Percentiles rank a stretch among this genome's conserved stretches.
phyloP scores from a whole-genome alignment of 92 coral and sea anemone genomes.

The Metridium senile region DNA sequence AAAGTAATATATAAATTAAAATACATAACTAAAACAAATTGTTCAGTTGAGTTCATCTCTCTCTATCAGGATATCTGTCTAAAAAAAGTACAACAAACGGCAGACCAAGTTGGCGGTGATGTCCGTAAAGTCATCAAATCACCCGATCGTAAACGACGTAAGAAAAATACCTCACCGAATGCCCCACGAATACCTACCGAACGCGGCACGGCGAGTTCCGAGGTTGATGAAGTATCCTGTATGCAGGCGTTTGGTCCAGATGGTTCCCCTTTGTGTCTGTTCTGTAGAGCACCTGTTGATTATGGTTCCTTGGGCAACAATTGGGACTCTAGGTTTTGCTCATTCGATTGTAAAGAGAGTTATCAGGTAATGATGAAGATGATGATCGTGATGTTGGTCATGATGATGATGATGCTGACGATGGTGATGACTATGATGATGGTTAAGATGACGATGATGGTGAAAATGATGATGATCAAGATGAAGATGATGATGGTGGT shows the following conservation, averaged over 20 bases:
- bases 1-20: too few species aligned
- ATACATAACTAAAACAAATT: too few species aligned
- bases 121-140: conserved; percentile 61
- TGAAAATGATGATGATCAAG: background rate
- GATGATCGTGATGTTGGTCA: background rate
- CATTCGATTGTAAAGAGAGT: conserved; percentile 87
- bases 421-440: background rate
- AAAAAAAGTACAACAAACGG: conserved; percentile 47
- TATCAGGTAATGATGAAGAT: conserved; percentile 64
- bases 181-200: conserved; percentile 21
- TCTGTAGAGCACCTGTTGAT: conserved; percentile 73
- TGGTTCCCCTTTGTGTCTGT: conserved; percentile 85
- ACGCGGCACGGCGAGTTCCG: conserved; percentile 29
- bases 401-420: background rate
- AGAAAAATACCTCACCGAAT: conserved; percentile 19
- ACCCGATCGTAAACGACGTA: conserved; percentile 16
- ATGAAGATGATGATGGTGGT: background rate
- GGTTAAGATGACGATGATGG: background rate
- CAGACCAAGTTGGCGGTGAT: conserved; percentile 63
- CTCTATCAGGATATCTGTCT: conserved; percentile 48
- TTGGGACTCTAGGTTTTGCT: conserved; percentile 96
- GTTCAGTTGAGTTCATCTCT: too few species aligned
- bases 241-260: conserved; percentile 76
- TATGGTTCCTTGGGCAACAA: conserved; percentile 57
- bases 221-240: conserved; percentile 33